Evolutionary conservation across 2,797 vertebrate species (phyloP).

Genomic region (Streptopelia turtur): DNA sequence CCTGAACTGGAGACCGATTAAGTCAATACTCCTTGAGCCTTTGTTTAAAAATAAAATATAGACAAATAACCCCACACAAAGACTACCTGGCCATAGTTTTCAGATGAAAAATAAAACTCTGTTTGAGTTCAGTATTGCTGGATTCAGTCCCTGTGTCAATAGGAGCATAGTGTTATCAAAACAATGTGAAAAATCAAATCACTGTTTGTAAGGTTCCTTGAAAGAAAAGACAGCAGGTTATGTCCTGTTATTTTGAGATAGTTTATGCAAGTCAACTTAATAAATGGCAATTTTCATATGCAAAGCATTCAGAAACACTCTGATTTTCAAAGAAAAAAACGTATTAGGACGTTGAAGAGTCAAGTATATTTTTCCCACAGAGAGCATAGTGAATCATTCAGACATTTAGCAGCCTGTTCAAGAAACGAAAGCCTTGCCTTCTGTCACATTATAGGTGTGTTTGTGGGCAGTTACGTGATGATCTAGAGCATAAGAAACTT

Average conservation of each 20-base stretch:
- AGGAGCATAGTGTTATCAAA: neutral
- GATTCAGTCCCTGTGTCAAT: neutral
- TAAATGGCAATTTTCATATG: neutral
- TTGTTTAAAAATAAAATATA: neutral
- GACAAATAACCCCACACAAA: accelerated
- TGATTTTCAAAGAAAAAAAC: neutral
- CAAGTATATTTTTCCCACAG: neutral
- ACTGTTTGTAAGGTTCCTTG: neutral
- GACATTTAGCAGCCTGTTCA: neutral
- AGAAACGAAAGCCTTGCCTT: neutral
- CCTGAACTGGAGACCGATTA: neutral
- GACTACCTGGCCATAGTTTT: neutral
- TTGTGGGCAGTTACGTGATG: neutral
- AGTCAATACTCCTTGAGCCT: neutral
- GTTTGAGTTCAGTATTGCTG: neutral
- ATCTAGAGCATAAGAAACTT: neutral
- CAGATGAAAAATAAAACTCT: neutral
- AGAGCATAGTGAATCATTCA: neutral
- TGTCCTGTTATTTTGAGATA: neutral
- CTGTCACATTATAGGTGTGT: neutral
- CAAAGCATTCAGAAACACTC: neutral
- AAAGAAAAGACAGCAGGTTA: neutral
- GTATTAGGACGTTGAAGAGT: neutral
- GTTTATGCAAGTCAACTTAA: neutral
- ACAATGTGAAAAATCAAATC: neutral